Percentiles rank a stretch among this genome's conserved stretches.
Evolutionary conservation across 2,113 vertebrate genomes (phyloP).

Genomic region (Phyllostomus discolor): DNA sequence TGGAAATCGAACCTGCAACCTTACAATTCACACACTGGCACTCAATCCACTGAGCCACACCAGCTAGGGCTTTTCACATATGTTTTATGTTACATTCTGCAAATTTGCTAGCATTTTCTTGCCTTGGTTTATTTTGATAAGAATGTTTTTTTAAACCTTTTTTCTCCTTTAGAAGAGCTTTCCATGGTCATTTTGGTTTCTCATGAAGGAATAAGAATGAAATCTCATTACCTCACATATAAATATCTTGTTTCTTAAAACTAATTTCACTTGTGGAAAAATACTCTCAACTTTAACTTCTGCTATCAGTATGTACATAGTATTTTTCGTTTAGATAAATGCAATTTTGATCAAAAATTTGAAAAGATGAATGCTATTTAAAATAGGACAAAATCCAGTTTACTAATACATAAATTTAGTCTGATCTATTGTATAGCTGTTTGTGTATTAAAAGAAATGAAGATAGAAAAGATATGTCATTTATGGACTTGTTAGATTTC

Average conservation of each 20-base stretch:
- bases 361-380: neutral
- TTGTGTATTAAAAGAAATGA: neutral
- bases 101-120: neutral
- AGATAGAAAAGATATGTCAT: neutral
- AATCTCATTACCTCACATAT: neutral
- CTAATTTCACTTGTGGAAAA: neutral
- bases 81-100: neutral
- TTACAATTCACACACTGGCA: too few species aligned
- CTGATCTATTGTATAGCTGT: neutral
- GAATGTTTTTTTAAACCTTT: neutral
- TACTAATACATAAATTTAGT: neutral
- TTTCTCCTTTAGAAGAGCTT: neutral
- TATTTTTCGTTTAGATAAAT: neutral
- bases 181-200: neutral
- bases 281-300: neutral
- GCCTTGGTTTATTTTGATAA: neutral
- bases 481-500: neutral
- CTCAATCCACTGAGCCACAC: too few species aligned
- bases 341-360: neutral
- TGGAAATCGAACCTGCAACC: too few species aligned
- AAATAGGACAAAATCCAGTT: neutral
- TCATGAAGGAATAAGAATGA: neutral
- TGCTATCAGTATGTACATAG: neutral
- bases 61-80: neutral
- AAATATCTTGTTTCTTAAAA: neutral